phyloP scores from a whole-genome alignment of 2,113 vertebrate species.

The Tautogolabrus adspersus region DNA sequence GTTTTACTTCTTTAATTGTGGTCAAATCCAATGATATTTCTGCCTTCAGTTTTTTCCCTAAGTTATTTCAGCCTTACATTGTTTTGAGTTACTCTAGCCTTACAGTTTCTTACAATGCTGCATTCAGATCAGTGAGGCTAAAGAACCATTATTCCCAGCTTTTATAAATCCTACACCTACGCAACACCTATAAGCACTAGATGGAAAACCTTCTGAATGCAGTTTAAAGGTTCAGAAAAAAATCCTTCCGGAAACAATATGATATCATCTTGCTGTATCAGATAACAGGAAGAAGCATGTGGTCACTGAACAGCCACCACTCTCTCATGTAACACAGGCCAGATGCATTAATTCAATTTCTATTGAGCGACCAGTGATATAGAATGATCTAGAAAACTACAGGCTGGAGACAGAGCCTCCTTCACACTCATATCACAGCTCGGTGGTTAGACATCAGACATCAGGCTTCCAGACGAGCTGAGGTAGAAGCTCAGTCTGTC shows the following conservation, averaged over 20 bases:
- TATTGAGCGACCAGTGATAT: slow-evolving; percentile 4
- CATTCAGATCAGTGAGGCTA: not conserved
- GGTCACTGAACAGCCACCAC: slow-evolving; percentile 7
- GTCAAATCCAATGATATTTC: too few species aligned
- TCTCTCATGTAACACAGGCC: slow-evolving; percentile 8
- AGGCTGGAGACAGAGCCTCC: not conserved
- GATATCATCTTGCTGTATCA: not conserved
- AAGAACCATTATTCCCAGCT: not conserved
- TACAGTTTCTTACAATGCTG: not conserved
- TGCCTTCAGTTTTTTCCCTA: too few species aligned
- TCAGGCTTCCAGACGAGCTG: slow-evolving; percentile 14
- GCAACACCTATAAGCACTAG: too few species aligned
- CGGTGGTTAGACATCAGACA: not conserved
- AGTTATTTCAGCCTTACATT: too few species aligned
- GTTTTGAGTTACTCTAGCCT: too few species aligned
- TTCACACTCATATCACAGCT: not conserved
- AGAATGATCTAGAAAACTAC: slow-evolving; percentile 1
- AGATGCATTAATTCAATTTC: slow-evolving; percentile 50
- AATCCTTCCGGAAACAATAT: slow-evolving; percentile 2
- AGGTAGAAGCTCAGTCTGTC: slow-evolving; percentile 6
- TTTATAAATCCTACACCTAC: not conserved
- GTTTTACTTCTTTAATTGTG: too few species aligned
- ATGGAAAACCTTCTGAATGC: not conserved
- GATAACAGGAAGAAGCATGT: slow-evolving; percentile 28
- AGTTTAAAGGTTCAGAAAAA: not conserved